A percentile compares a stretch with the other conserved stretches of the same genome.
These are phyloP conservation scores for Disparrhopalites patrizii DNA, from an alignment of 2,888 invertebrate genomes.

Conservation along the genomic window DNA sequence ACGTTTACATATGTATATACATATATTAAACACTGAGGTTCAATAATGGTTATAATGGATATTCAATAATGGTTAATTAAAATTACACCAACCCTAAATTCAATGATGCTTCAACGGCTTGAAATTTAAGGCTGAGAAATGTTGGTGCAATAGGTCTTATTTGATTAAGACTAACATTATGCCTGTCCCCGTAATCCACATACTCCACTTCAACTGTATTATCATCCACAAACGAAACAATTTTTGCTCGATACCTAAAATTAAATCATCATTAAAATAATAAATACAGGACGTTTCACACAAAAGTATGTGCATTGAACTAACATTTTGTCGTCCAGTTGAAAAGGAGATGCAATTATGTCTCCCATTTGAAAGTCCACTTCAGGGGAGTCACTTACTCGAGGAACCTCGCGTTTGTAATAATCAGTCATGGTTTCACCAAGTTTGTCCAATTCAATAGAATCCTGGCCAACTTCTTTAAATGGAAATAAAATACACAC, in stretches of 20 bases:
- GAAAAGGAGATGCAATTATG: slow-evolving; percentile 77
- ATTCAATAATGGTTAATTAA: not conserved
- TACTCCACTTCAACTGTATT: slow-evolving; percentile 67
- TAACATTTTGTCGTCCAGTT: slow-evolving; percentile 64
- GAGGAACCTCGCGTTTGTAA: slow-evolving; percentile 64
- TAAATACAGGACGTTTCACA: not conserved
- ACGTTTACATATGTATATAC: too few species aligned
- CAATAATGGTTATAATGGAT: not conserved
- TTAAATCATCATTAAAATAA: not conserved
- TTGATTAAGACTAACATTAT: slow-evolving; percentile 62
- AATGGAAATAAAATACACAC: not conserved
- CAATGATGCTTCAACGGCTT: slow-evolving; percentile 67
- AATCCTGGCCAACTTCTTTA: slow-evolving; percentile 60
- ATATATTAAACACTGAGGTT: too few species aligned
- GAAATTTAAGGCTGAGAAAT: slow-evolving; percentile 66
- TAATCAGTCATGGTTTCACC: slow-evolving; percentile 78
- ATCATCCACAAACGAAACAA: slow-evolving; percentile 63
- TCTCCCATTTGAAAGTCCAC: slow-evolving; percentile 64
- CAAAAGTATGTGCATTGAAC: too few species aligned
- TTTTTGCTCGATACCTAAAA: slow-evolving; percentile 71
- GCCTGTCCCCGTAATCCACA: slow-evolving; percentile 83
- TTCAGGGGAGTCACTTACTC: slow-evolving; percentile 28
- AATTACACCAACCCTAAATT: slow-evolving; percentile 40
- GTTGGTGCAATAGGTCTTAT: slow-evolving; percentile 72
- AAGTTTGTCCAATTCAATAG: slow-evolving; percentile 71